Conservation (phyloP, 2,113 vertebrate genomes). For the Hippocampus mohnikei region DNA sequence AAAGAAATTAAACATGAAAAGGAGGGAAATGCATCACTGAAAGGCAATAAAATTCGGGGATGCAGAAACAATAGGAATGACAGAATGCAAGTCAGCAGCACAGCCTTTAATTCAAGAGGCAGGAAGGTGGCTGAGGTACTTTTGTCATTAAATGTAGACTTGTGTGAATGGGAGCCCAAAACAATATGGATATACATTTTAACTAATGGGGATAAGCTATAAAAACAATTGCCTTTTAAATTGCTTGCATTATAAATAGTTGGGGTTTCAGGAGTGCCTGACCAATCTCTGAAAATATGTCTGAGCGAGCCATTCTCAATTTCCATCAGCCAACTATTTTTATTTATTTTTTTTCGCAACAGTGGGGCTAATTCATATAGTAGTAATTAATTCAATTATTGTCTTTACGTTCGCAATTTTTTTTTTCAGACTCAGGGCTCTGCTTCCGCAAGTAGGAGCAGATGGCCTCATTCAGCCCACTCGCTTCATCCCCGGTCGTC, state of each 20-base stretch:
- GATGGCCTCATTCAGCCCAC: neutral
- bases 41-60: constrained; percentile 32
- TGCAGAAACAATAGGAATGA: constrained; percentile 24
- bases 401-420: neutral
- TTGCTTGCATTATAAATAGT: neutral
- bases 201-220: neutral
- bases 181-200: neutral
- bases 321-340: neutral
- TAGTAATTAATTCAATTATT: neutral
- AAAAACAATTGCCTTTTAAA: neutral
- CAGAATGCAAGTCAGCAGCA: constrained; percentile 30
- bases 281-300: neutral
- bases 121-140: constrained; percentile 16
- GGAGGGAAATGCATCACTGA: constrained; percentile 34
- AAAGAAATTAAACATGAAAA: constrained; percentile 17
- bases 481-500: neutral
- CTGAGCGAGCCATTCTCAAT: neutral
- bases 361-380: neutral
- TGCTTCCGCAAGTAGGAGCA: neutral
- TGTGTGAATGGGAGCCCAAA: neutral
- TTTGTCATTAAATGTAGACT: constrained; percentile 10
- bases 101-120: constrained; percentile 21
- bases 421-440: neutral
- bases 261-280: neutral
- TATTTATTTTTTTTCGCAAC: neutral